These are phyloP conservation scores for Galerucella nymphaeae DNA, from an alignment of 2,888 invertebrate genomes.

Conservation along the genomic window DNA sequence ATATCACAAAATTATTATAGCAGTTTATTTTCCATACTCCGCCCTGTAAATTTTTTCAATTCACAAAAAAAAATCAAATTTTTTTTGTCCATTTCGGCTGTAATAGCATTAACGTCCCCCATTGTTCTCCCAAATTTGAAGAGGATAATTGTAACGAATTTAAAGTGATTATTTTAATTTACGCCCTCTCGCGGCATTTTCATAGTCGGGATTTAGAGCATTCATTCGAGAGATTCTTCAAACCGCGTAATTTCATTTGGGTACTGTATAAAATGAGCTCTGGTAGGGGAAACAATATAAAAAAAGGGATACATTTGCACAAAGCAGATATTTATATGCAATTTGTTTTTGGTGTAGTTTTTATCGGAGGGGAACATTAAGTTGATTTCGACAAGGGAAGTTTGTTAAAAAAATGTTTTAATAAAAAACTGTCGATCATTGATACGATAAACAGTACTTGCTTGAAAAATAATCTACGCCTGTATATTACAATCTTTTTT, in stretches of 20 bases:
- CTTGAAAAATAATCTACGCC: too few relatives aligned
- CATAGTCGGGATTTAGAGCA: conserved; percentile 36
- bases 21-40: too few relatives aligned
- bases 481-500: too few relatives aligned
- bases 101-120: conserved; percentile 28
- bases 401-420: too few relatives aligned
- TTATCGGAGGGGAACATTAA: neutral
- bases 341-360: neutral
- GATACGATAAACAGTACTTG: too few relatives aligned
- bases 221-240: conserved; percentile 33
- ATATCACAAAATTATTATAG: too few relatives aligned
- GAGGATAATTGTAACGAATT: conserved; percentile 41
- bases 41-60: neutral
- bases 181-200: conserved; percentile 35
- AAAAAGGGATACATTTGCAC: conserved; percentile 6
- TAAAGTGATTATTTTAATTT: conserved; percentile 44
- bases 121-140: conserved; percentile 31
- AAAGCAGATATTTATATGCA: conserved; percentile 16
- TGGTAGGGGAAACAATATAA: neutral
- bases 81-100: conserved; percentile 28
- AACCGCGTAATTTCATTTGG: conserved; percentile 35
- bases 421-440: too few relatives aligned
- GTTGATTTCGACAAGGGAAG: neutral
- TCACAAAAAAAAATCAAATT: conserved; percentile 15
- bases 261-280: conserved; percentile 11